Conservation (phyloP, 2,113 vertebrate genomes). For the Equus przewalskii region DNA sequence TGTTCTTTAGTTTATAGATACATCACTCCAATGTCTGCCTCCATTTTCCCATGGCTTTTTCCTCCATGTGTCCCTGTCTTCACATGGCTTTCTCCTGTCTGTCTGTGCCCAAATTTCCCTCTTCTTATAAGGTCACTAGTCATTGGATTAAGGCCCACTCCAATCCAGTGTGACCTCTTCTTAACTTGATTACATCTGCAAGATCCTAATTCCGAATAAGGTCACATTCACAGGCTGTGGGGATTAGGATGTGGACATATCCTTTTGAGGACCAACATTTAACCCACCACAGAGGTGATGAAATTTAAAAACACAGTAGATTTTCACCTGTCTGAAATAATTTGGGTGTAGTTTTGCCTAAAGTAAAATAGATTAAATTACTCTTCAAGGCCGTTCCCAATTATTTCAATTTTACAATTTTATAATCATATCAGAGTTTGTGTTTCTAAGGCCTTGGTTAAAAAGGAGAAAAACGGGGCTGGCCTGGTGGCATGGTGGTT, state of each 20-base stretch:
- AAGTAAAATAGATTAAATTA: not conserved
- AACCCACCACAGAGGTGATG: not conserved
- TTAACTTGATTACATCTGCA: not conserved
- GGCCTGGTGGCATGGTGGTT: too few relatives aligned
- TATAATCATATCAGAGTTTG: not conserved
- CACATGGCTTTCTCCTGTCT: not conserved
- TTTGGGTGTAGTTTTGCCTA: not conserved
- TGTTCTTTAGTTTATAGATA: not conserved
- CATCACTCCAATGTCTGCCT: not conserved
- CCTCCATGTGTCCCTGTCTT: not conserved
- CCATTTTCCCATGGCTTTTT: not conserved
- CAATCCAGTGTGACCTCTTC: not conserved
- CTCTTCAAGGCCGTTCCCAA: not conserved
- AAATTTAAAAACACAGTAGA: not conserved
- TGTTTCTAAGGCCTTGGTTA: not conserved
- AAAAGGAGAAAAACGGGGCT: not conserved
- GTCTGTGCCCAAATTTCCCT: not conserved
- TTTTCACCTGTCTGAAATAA: not conserved
- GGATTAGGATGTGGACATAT: not conserved
- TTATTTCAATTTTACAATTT: constrained; percentile 17
- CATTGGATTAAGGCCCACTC: not conserved
- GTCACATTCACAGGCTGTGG: not conserved
- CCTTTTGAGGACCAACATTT: not conserved
- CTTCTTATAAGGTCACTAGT: not conserved
- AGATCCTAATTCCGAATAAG: not conserved